Evolutionary conservation across 2,797 vertebrate species (phyloP), one percentile per base, ranked within the genome.

Genomic region (Halcyon smyrnensis): DNA sequence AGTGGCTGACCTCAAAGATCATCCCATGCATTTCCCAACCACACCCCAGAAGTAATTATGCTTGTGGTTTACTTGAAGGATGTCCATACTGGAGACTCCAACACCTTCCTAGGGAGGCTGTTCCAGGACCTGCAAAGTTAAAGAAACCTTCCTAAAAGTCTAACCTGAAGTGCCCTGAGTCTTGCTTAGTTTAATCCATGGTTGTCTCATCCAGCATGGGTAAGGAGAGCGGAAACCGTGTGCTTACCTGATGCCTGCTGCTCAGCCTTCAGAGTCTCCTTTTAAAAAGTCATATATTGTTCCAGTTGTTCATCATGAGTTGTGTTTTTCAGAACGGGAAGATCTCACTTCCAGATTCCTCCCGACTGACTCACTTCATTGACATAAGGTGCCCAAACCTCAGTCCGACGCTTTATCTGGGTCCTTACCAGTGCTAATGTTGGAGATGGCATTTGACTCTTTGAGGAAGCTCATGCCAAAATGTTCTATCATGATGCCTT

Each of bases 31-130:
- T 63, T 68, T 85, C 43, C 60, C 70, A 85, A 7, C 8, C 18
- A 89, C 81, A 30, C 27, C 11, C 20, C 23, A 27, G 23, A 79
- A 51, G 30, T 14, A 59, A 69, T 59, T 46, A 13, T 14, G 13
- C 39, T 78, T 69, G 20, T n/a, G 45, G 43, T 85, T 81, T 85
- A 28, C 28, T 4, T 68, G 81, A 67, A 68, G 21, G 27, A 28
- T 0, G 0, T 50, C 12, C 36, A 23, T 51, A 54, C 27, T 3
- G 8, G 53, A 53, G 30, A 73, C 19, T 41, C 19, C 34, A 11
- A 27, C 23, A 13, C 24, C 48, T 77, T 32, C 30, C 54, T 41
- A 57, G 30, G 51, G 48, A 81, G 27, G 17, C 48, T 18, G 10
- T 57, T 81, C 53, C 32, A 62, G 21, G 43, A 23, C 5, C 30